phyloP scores from a whole-genome alignment of 2,888 invertebrate species.

The Encarsia formosa region DNA sequence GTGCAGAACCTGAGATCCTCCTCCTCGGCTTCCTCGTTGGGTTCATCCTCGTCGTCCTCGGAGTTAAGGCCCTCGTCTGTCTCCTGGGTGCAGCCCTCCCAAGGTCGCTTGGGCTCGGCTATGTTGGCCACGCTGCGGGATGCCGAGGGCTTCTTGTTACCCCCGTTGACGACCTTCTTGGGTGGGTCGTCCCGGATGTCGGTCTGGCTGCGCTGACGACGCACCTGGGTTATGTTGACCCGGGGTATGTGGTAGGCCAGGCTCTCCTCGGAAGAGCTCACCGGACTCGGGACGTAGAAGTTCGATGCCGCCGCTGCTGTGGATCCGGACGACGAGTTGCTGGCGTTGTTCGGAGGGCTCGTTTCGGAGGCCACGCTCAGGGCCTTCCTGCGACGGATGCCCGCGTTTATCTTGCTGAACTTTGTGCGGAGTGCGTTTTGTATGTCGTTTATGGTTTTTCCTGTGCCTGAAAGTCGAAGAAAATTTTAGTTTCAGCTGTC shows the following conservation, averaged over 20 bases:
- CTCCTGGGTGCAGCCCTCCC: conserved; percentile 35
- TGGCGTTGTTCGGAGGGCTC: background rate
- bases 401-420: conserved; percentile 67
- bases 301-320: conserved; percentile 68
- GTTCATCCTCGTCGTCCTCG: conserved; percentile 50
- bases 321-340: conserved; percentile 43
- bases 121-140: conserved; percentile 45
- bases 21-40: conserved; percentile 53
- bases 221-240: conserved; percentile 46
- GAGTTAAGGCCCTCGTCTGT: conserved; percentile 46
- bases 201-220: too few species aligned
- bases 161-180: background rate
- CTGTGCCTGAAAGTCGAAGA: conserved; percentile 38
- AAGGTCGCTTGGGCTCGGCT: background rate
- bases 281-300: conserved; percentile 69
- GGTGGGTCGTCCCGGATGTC: too few species aligned
- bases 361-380: conserved; percentile 60
- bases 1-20: conserved; percentile 60
- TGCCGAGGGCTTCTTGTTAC: conserved; percentile 7
- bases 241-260: conserved; percentile 31
- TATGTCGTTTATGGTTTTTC: conserved; percentile 62
- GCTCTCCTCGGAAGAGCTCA: conserved; percentile 41
- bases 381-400: conserved; percentile 63
- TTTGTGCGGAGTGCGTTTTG: conserved; percentile 59
- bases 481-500: background rate